phyloP scores from a whole-genome alignment of 2,888 invertebrate species.

The Oxystoma pomonae region DNA sequence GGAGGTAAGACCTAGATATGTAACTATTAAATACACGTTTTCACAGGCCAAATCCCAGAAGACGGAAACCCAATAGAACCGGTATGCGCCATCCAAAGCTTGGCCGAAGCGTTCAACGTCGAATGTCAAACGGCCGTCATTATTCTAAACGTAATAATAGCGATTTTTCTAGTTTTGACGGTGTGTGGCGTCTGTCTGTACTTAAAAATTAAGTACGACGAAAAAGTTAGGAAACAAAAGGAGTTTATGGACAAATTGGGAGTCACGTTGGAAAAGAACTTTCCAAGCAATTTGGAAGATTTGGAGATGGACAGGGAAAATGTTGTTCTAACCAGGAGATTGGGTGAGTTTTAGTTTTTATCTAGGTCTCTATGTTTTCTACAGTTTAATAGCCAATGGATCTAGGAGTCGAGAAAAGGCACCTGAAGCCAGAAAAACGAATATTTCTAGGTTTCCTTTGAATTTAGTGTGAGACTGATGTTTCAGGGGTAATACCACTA shows the following conservation, averaged over 20 bases:
- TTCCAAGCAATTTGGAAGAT: conserved; percentile 60
- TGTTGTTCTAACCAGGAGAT: conserved; percentile 79
- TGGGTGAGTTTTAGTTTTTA: conserved; percentile 71
- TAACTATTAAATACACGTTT: too few species aligned
- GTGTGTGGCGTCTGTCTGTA: conserved; percentile 51
- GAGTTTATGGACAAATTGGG: conserved; percentile 70
- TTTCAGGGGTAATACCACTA: too few species aligned
- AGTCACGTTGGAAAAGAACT: conserved; percentile 51
- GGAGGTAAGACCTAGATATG: too few species aligned
- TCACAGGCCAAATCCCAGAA: conserved; percentile 50
- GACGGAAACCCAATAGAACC: conserved; percentile 61
- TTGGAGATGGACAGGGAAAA: conserved; percentile 85
- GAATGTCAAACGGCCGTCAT: conserved; percentile 72
- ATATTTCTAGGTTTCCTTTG: too few species aligned
- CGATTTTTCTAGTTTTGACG: conserved; percentile 55
- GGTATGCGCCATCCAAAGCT: conserved; percentile 62
- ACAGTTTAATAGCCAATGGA: too few species aligned
- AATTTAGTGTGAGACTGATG: too few species aligned
- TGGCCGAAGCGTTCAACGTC: conserved; percentile 64
- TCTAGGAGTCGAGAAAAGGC: too few species aligned
- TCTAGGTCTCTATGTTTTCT: too few species aligned
- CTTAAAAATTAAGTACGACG: conserved; percentile 66
- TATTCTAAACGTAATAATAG: conserved; percentile 57
- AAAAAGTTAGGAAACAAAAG: conserved; percentile 60
- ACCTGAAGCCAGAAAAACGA: too few species aligned